Conservation (phyloP, 2,113 vertebrate species). For the Callionymus lyra region DNA sequence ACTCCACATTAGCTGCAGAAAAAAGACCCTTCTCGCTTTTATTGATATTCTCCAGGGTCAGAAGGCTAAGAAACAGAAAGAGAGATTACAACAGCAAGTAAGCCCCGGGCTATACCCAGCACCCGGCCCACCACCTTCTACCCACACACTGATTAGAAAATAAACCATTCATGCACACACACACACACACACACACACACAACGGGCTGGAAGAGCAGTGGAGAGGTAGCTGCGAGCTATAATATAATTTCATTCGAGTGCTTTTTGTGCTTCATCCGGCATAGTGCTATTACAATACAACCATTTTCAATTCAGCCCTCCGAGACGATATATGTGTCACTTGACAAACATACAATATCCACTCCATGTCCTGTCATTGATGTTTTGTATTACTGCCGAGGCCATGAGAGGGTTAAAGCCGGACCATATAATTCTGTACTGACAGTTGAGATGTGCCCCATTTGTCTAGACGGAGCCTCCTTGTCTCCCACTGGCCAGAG, state of each 20-base stretch:
- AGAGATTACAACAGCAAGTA: conserved; percentile 36
- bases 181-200: conserved; percentile 26
- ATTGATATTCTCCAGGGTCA: conserved; percentile 42
- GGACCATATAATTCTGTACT: conserved; percentile 11
- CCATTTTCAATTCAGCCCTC: conserved; percentile 50
- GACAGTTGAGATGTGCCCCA: conserved; percentile 29
- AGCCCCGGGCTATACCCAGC: conserved; percentile 36
- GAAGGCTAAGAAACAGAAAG: conserved; percentile 31
- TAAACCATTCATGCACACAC: conserved; percentile 42
- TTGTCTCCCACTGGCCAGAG: conserved; percentile 41
- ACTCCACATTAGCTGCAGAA: conserved; percentile 18
- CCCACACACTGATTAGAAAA: conserved; percentile 54
- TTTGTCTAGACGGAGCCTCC: conserved; percentile 40
- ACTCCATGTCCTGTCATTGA: conserved; percentile 30
- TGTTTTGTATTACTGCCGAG: conserved; percentile 31
- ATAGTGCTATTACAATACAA: conserved; percentile 50
- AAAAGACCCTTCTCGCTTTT: conserved; percentile 24
- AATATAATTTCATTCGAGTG: conserved; percentile 58
- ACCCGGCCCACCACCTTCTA: conserved; percentile 32
- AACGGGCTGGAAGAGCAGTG: conserved; percentile 21
- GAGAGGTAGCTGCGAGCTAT: conserved; percentile 55
- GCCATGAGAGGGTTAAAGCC: conserved; percentile 41
- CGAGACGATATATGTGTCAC: conserved; percentile 52
- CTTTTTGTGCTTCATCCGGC: conserved; percentile 46
- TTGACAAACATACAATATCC: conserved; percentile 35